Percentiles rank a stretch among this genome's conserved stretches.
These are phyloP conservation scores for Acanthis flammea DNA, from an alignment of 2,797 vertebrate species.

Conservation along the genomic window DNA sequence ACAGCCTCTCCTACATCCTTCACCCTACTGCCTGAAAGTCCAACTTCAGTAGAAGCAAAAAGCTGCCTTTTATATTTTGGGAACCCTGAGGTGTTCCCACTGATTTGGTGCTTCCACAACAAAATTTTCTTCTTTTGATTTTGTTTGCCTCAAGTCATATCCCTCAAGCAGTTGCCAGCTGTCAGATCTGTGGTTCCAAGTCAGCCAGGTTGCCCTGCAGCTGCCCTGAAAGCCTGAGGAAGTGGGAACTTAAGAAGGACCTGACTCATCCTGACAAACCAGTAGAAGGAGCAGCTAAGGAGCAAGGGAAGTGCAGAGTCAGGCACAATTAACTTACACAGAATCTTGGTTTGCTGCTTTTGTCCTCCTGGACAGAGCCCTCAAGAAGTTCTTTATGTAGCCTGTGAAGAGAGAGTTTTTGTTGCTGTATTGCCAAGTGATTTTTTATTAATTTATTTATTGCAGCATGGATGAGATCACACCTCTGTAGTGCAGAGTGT, in stretches of 20 bases:
- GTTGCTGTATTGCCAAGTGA: not conserved
- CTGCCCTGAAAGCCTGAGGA: not conserved
- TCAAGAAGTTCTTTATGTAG: not conserved
- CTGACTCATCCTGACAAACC: not conserved
- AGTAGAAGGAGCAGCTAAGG: not conserved
- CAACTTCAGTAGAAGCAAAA: not conserved
- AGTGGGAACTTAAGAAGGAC: not conserved
- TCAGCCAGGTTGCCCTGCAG: not conserved
- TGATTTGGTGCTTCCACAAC: not conserved
- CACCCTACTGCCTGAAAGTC: not conserved
- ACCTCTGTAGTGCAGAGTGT: not conserved
- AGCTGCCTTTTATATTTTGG: not conserved
- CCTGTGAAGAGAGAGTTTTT: not conserved
- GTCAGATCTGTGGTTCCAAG: not conserved
- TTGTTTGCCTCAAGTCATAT: not conserved
- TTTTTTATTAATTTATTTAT: not conserved
- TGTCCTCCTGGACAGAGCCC: not conserved
- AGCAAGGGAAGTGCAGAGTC: not conserved
- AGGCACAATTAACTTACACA: not conserved
- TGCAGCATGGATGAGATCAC: not conserved
- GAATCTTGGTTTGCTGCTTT: not conserved
- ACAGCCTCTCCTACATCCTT: not conserved
- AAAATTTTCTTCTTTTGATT: not conserved
- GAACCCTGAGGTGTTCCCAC: not conserved
- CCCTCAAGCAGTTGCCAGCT: not conserved